These are phyloP conservation scores for Selene dorsalis DNA, from an alignment of 2,797 vertebrate species.

Conservation along the genomic window DNA sequence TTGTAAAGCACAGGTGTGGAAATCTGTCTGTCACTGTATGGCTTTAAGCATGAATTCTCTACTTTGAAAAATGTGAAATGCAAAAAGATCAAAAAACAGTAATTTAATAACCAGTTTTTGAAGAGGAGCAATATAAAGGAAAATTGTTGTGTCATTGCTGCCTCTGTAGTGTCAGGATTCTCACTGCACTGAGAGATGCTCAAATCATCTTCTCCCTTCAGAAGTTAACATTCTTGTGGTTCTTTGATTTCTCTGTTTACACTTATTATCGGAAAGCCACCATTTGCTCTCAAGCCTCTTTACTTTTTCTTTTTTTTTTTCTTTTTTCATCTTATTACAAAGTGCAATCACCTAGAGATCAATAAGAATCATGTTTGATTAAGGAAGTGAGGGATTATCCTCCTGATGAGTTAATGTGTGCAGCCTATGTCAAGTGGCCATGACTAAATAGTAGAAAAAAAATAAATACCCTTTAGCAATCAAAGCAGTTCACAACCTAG, in stretches of 20 bases:
- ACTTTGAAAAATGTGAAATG: background rate
- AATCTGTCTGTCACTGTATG: conserved; percentile 6
- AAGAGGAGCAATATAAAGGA: conserved; percentile 4
- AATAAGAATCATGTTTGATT: conserved; percentile 21
- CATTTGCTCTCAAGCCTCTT: conserved; percentile 5
- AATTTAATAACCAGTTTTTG: conserved; percentile 4
- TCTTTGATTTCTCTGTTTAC: conserved; percentile 4
- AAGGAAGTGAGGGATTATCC: conserved; percentile 14
- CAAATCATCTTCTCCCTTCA: conserved; percentile 1
- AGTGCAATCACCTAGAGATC: conserved; percentile 10
- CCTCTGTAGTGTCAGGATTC: conserved; percentile 13
- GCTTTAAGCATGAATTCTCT: background rate
- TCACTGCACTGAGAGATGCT: background rate
- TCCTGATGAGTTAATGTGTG: conserved; percentile 23
- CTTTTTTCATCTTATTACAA: background rate
- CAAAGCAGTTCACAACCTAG: conserved; percentile 35
- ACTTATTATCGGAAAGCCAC: background rate
- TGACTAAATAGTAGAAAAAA: conserved; percentile 33
- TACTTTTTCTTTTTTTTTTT: background rate
- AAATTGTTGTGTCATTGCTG: conserved; percentile 12
- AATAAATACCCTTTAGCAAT: conserved; percentile 33
- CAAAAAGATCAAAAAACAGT: background rate
- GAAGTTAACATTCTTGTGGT: background rate
- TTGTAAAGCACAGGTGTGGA: background rate
- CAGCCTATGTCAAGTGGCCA: conserved; percentile 5